A percentile compares a stretch with the other conserved stretches of the same genome.
These are phyloP conservation scores for Scomber colias DNA, from an alignment of 2,113 vertebrate genomes.

Conservation along the genomic window DNA sequence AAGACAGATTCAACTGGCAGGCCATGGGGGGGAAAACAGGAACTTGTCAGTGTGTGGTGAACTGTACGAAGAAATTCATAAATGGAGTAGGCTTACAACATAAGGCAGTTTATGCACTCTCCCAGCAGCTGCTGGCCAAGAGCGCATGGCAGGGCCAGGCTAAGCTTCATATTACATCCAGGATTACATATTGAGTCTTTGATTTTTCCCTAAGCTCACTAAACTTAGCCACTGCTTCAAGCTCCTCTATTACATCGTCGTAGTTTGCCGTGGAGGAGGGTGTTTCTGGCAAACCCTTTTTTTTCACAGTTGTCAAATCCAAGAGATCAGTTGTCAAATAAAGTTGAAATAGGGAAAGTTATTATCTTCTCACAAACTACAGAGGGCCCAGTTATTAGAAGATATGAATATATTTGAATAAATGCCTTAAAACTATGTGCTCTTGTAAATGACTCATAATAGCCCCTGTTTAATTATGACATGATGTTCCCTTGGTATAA, in stretches of 20 bases:
- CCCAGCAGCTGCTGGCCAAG: slow-evolving; percentile 76
- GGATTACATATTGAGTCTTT: slow-evolving; percentile 84
- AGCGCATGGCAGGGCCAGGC: slow-evolving; percentile 73
- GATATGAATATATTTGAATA: slow-evolving; percentile 32
- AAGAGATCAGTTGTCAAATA: slow-evolving; percentile 52
- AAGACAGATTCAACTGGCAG: slow-evolving; percentile 73
- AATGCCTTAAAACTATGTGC: slow-evolving; percentile 21
- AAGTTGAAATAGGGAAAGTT: slow-evolving; percentile 19
- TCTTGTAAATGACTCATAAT: slow-evolving; percentile 62
- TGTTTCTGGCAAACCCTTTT: slow-evolving; percentile 22
- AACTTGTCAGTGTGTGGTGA: slow-evolving; percentile 75
- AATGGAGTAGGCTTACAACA: slow-evolving; percentile 73
- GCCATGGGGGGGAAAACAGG: slow-evolving; percentile 63
- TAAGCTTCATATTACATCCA: slow-evolving; percentile 84
- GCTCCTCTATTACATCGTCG: slow-evolving; percentile 63
- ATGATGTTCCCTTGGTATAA: slow-evolving; percentile 61
- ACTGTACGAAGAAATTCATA: slow-evolving; percentile 77
- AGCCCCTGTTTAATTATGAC: slow-evolving; percentile 60
- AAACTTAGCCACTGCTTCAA: slow-evolving; percentile 80
- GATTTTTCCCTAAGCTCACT: slow-evolving; percentile 84
- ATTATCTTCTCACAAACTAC: slow-evolving; percentile 22
- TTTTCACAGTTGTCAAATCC: slow-evolving; percentile 40
- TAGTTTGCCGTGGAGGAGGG: slow-evolving; percentile 41
- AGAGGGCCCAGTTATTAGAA: slow-evolving; percentile 4
- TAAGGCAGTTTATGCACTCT: slow-evolving; percentile 63